Conservation (phyloP, 2,797 vertebrate species). For the Avahi laniger region DNA sequence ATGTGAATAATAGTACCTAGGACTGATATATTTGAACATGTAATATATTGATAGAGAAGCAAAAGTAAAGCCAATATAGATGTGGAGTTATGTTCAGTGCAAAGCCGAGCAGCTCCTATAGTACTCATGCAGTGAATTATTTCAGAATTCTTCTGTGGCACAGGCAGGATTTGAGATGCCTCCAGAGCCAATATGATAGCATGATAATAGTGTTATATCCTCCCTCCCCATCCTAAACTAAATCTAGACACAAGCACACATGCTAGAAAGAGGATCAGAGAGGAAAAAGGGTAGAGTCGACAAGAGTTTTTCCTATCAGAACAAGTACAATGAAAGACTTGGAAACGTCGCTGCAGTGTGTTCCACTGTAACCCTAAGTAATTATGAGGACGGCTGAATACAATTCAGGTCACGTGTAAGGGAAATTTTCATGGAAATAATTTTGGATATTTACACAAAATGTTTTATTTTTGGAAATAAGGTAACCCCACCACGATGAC, state of each 20-base stretch:
- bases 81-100: background rate
- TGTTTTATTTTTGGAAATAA: constrained; percentile 25
- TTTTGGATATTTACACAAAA: background rate
- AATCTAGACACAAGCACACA: background rate
- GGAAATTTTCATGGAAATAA: background rate
- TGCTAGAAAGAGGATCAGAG: background rate
- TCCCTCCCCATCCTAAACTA: background rate
- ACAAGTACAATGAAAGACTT: background rate
- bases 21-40: background rate
- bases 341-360: background rate
- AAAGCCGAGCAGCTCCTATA: background rate
- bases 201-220: background rate
- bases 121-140: background rate
- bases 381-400: background rate
- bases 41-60: background rate
- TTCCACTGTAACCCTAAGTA: background rate
- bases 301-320: background rate
- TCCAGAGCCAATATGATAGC: background rate
- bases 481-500: background rate
- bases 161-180: background rate
- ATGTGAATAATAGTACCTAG: background rate
- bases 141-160: background rate
- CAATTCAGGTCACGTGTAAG: background rate
- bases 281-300: background rate
- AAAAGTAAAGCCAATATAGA: background rate